Evolutionary conservation across 2,113 vertebrate genomes (phyloP), one percentile per base, ranked within the genome.

Genomic region (Caretta caretta): DNA sequence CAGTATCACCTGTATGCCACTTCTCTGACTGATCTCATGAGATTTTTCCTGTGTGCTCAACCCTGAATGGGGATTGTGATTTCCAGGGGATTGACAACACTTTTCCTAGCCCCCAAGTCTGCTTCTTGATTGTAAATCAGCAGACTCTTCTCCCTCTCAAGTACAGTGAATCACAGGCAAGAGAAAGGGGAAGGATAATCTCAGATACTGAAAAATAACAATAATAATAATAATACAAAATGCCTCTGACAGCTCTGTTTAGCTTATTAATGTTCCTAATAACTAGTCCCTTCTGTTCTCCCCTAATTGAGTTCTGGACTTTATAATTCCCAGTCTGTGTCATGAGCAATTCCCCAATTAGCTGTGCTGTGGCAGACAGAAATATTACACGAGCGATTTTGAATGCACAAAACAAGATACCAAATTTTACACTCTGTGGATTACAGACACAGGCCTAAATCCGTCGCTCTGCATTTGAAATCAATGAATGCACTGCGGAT

Each of bases 401-500:
- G 62, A 54, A 4, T 0, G 3, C 16, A 50, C 80, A 92, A 82
- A 87, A 69, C 53, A 38, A 50, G 46, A 14, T 53, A 83, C 94
- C 13, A 16, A 42, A 79, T 5, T 80, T 25, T 35, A 17, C 72
- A 49, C 56, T 46, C 24, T 50, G 2, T 14, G 25, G 25, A 69
- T 82, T 53, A 82, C 88, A 90, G 90, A 46, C 51, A 0, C 11
- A 83, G 90, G 85, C 57, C 88, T 78, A 48, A 83, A 90, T 48
- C 81, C 75, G 90, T 85, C 85, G 87, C 95, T 96, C 86, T 95
- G 89, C 96, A 95, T 88, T 84, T 93, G 96, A 97, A 97, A 96
- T 1, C 3, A 4, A 90, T 96, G 92, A 90, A 95, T 84, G 42
- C 53, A 8, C 93, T 83, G 95, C 96, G 65, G 96, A 46, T 16